Conservation (phyloP, 1,140 invertebrate genomes). For the Drosophila jambulina region DNA sequence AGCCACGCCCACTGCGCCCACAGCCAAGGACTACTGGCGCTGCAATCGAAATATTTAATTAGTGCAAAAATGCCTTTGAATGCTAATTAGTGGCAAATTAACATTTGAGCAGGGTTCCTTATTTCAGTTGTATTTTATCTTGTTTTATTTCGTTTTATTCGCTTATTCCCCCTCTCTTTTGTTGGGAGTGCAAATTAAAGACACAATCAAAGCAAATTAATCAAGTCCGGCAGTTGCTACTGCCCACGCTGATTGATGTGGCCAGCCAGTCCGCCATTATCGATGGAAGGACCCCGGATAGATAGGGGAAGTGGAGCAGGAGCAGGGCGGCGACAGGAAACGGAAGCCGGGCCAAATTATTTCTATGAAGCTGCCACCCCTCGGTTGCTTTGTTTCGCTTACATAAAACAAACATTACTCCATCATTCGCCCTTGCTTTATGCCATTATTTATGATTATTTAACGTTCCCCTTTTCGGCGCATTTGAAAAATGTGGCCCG, state of each 20-base stretch:
- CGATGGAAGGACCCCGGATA: constrained; percentile 27
- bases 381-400: constrained; percentile 56
- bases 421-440: constrained; percentile 52
- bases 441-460: constrained; percentile 81
- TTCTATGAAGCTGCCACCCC: constrained; percentile 44
- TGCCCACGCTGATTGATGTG: constrained; percentile 69
- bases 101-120: constrained; percentile 62
- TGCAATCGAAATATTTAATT: constrained; percentile 83
- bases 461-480: constrained; percentile 61
- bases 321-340: constrained; percentile 3
- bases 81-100: constrained; percentile 83
- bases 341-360: constrained; percentile 46
- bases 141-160: constrained; percentile 19
- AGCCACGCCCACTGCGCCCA: constrained; percentile 11
- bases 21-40: constrained; percentile 37
- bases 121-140: constrained; percentile 32
- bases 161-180: constrained; percentile 8
- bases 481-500: constrained; percentile 76
- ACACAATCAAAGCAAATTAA: constrained; percentile 82
- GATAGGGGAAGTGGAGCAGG: not conserved
- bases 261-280: constrained; percentile 56
- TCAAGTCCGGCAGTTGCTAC: constrained; percentile 68
- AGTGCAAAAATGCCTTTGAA: constrained; percentile 82
- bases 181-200: constrained; percentile 71
- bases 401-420: constrained; percentile 72